Base-by-base conservation (phyloP, 1,140 invertebrate genomes). In the Drosophila ambigua region DNA sequence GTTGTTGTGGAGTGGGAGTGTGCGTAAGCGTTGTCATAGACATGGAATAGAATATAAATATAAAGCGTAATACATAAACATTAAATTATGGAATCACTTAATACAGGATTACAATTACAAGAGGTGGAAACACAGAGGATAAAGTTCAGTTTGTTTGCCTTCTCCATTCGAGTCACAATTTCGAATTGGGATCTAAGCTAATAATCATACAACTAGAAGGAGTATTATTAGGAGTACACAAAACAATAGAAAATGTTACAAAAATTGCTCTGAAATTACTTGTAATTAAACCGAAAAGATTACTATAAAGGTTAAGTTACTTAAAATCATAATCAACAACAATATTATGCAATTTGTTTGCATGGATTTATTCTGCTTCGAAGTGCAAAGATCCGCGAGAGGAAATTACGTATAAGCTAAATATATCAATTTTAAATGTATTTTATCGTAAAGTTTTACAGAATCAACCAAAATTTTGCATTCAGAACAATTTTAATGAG, bases 401-500 rank as follows among this genome's bases (percentile, higher is more conserved):
- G 20, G 8, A 43, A 11, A 7, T 11, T 43, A 28, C 46, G 43
- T 62, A 73, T 52, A 74, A 57, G 58, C 43, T 44, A 62, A 20
- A 55, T 39, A 73, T 57, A 49, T 9, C 48, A 62, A 43, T 53
- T 15, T 20, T 62, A 72, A 16, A 52, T 28, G 26, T 72, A 72
- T 2, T 43, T 39, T 26, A 39, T 68, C 48, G 54, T 72, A 72
- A 72, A 26, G 43, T 51, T 65, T 43, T 51, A 72, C 53, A 49
- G 23, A 69, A 45, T 44, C 20, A 71, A 66, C 15, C 15, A 20
- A 73, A 83, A 81, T 84, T 88, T 90, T 80, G 90, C 90, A 91
- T 91, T 91, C 90, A 91, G 89, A 91, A 91, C 89, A 90, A 91
- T 87, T 90, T 89, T 68, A 79, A 89, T 81, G 71, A 73, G 62